A percentile compares a stretch with the other conserved stretches of the same genome.
Evolutionary conservation across 2,888 invertebrate genomes (phyloP).

Genomic region (Nezara viridula): DNA sequence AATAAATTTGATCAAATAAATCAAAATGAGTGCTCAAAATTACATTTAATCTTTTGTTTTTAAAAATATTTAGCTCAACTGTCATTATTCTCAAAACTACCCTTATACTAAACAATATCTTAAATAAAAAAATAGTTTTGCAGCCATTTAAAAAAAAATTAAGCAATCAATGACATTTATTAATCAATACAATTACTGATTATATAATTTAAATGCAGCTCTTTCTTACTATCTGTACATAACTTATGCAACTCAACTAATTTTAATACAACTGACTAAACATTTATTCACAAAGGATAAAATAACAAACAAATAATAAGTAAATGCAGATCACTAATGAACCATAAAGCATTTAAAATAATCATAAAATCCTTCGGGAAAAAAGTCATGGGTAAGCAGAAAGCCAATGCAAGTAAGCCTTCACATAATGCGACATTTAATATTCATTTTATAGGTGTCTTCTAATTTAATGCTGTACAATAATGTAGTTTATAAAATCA

Average conservation of each 20-base stretch:
- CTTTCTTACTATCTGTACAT: constrained; percentile 55
- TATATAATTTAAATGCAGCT: constrained; percentile 47
- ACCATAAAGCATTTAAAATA: neutral
- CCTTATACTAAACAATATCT: neutral
- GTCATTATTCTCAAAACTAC: neutral
- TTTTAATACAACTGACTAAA: constrained; percentile 40
- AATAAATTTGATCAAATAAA: neutral
- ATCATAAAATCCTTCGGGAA: constrained; percentile 20
- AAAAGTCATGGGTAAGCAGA: constrained; percentile 49
- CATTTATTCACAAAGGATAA: neutral
- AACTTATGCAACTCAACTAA: constrained; percentile 31
- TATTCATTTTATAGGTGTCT: constrained; percentile 13
- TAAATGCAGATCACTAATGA: constrained; percentile 43
- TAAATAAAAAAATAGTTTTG: neutral
- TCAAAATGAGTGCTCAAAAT: neutral
- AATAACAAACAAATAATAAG: neutral
- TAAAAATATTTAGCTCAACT: neutral
- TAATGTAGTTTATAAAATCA: constrained; percentile 18
- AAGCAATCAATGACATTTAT: constrained; percentile 44
- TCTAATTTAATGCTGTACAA: constrained; percentile 53
- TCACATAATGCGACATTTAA: constrained; percentile 50
- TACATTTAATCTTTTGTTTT: neutral
- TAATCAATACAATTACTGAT: neutral
- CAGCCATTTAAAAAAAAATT: constrained; percentile 51
- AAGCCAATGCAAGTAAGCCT: constrained; percentile 55